phyloP scores from a whole-genome alignment of 2,113 vertebrate species.

The Anas platyrhynchos region DNA sequence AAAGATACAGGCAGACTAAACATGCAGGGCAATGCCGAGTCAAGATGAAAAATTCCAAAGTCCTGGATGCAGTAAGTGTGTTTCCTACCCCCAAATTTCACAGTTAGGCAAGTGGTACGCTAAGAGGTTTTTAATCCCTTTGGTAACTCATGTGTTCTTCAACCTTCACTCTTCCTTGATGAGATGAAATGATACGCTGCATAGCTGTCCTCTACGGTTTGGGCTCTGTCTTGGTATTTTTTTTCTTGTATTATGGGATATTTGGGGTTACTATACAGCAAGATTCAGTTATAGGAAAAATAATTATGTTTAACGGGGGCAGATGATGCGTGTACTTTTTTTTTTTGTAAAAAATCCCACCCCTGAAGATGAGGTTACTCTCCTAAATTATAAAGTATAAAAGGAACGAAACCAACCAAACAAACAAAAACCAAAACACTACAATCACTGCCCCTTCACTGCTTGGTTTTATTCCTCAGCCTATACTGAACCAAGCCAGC shows the following conservation, averaged over 20 bases:
- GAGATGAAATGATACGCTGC: neutral
- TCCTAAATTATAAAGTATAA: neutral
- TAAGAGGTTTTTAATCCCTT: neutral
- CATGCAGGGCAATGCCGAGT: slow-evolving; percentile 15
- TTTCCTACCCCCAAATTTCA: slow-evolving; percentile 9
- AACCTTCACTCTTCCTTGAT: slow-evolving; percentile 3
- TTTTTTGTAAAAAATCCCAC: neutral
- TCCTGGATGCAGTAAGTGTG: neutral
- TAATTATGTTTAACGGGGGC: neutral
- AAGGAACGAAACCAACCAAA: neutral
- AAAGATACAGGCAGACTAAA: slow-evolving; percentile 69
- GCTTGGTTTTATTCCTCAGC: neutral
- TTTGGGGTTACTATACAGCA: neutral
- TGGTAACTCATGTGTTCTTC: neutral
- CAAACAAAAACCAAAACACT: neutral
- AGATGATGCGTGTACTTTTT: neutral
- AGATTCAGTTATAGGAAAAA: neutral
- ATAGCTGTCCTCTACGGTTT: neutral
- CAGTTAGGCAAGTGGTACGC: neutral
- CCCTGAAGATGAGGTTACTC: neutral
- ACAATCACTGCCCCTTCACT: neutral
- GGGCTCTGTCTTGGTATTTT: slow-evolving; percentile 5
- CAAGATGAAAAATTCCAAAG: slow-evolving; percentile 41
- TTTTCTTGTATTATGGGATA: neutral
- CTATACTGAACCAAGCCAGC: neutral